Base-by-base conservation (phyloP, 2,797 vertebrate species). In the Malurus leucopterus region DNA sequence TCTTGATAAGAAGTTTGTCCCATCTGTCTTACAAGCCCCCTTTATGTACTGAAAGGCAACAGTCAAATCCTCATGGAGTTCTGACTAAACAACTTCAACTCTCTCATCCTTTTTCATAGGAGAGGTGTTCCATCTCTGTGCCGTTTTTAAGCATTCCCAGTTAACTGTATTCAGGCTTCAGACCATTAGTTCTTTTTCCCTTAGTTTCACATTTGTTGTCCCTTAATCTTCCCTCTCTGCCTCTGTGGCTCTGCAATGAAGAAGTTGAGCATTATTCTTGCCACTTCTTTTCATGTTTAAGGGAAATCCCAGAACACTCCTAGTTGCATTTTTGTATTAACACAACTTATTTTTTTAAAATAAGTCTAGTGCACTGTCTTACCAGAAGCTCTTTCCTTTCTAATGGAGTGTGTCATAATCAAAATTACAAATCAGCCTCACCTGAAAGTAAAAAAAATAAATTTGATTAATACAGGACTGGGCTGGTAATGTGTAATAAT, bases 371-470 rank as follows among this genome's bases (percentile, higher is more conserved):
- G 5, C 38, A 38, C 18, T 47, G 2, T 55, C 43, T 83, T 84
- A 7, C 43, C 24, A 80, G 43, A 29, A 17, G 0, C 43, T 76
- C 68, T 69, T 91, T 59, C 12, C 41, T 74, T 86, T 91, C 40
- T 80, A 89, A 88, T 88, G 34, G 44, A 84, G 40, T 10, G 3
- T 49, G 82, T 77, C 43, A 57, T 74, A 83, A 79, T 88, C 36
- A 86, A 82, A 91, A 91, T 90, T 57, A 64, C 74, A 93, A 68
- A 88, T 92, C 75, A 80, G 5, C 21, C n/a, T 49, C 32, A 90
- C 75, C 75, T 86, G 90, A 76, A 94, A 94, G 80, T 54, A 80
- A 74, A 93, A 73, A 6, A 90, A 90, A 36, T 90, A 78, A 44
- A 78, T 88, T 82, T 86, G 73, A 44, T 84, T 93, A 92, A 88